These are phyloP conservation scores for Lepus townsendii DNA, from an alignment of 2,797 vertebrate species.

Conservation along the genomic window DNA sequence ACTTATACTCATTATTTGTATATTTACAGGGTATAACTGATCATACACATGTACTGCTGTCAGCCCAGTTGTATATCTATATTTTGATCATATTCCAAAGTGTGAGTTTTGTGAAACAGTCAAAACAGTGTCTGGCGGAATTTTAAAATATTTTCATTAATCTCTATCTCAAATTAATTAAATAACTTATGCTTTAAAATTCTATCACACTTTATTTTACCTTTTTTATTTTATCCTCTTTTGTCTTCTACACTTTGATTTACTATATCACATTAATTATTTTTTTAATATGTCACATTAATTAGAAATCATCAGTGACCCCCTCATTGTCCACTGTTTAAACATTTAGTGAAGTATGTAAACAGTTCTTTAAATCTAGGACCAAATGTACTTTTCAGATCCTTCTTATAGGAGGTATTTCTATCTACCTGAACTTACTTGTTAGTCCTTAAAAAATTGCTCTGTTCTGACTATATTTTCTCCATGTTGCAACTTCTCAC, in stretches of 20 bases:
- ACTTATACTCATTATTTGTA: conserved; percentile 83
- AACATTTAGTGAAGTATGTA: background rate
- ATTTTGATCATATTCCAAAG: conserved; percentile 61
- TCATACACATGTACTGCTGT: conserved; percentile 76
- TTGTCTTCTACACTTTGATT: no score
- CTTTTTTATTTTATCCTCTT: background rate
- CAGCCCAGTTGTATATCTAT: conserved; percentile 53
- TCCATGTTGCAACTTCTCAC: background rate
- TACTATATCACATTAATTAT: background rate
- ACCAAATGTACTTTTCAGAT: background rate
- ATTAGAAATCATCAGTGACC: background rate
- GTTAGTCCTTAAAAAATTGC: background rate
- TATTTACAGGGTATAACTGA: conserved; percentile 82
- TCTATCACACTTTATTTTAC: background rate
- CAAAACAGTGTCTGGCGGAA: background rate
- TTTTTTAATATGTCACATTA: background rate
- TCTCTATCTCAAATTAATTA: background rate
- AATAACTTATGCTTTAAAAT: background rate
- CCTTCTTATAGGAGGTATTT: background rate
- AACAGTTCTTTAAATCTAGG: background rate
- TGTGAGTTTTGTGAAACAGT: background rate
- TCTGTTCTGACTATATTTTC: background rate
- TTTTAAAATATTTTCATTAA: conserved; percentile 45
- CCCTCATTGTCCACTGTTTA: background rate
- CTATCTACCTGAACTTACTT: background rate